Percentiles rank a stretch among this genome's conserved stretches.
Evolutionary conservation across 2,888 invertebrate genomes (phyloP).

Genomic region (Parnassius orleans): DNA sequence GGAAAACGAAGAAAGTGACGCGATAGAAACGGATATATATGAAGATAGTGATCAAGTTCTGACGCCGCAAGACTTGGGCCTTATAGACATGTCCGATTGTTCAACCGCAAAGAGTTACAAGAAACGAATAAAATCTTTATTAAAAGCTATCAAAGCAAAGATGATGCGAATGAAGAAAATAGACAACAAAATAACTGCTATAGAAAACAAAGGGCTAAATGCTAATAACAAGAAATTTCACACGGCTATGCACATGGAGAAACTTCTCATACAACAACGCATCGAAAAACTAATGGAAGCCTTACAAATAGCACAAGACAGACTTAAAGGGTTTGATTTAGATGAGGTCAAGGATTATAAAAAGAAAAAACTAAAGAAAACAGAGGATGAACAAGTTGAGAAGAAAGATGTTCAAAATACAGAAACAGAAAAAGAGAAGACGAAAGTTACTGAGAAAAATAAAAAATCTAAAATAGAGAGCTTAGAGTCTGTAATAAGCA

Average conservation of each 20-base stretch:
- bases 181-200: constrained; percentile 48
- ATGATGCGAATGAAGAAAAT: constrained; percentile 43
- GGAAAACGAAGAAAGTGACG: constrained; percentile 57
- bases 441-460: constrained; percentile 35
- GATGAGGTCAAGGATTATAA: constrained; percentile 34
- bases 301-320: constrained; percentile 44
- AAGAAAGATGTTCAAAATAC: constrained; percentile 25
- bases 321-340: constrained; percentile 42
- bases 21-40: constrained; percentile 57
- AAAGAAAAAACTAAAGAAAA: constrained; percentile 34
- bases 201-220: constrained; percentile 60
- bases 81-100: constrained; percentile 61
- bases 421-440: constrained; percentile 26
- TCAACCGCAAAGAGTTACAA: constrained; percentile 50
- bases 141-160: constrained; percentile 53
- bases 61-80: constrained; percentile 49
- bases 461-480: constrained; percentile 44
- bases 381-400: constrained; percentile 26
- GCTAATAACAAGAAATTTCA: constrained; percentile 59
- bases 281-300: constrained; percentile 49
- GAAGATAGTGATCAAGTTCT: constrained; percentile 53
- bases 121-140: constrained; percentile 48
- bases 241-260: constrained; percentile 63
- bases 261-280: constrained; percentile 48
- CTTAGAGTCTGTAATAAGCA: constrained; percentile 53